phyloP scores from a whole-genome alignment of 2,888 invertebrate genomes.

The Halocaridina rubra region DNA sequence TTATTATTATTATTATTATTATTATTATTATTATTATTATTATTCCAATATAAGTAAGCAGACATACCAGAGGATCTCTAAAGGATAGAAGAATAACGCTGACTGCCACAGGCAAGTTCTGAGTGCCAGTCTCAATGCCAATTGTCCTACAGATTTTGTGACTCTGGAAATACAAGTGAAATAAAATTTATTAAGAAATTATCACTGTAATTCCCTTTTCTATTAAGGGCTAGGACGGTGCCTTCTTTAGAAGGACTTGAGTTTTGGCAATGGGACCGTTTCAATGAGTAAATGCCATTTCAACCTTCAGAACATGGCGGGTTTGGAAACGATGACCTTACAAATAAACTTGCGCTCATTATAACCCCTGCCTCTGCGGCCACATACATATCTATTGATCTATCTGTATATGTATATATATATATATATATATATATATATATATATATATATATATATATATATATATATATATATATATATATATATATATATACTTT shows the following conservation, averaged over 20 bases:
- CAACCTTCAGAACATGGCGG: neutral
- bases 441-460: neutral
- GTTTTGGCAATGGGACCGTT: neutral
- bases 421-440: neutral
- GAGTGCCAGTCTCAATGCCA: constrained; percentile 54
- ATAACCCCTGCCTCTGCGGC: neutral
- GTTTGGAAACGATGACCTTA: neutral
- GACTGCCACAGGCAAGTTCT: constrained; percentile 57
- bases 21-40: too few species aligned
- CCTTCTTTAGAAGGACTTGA: too few species aligned
- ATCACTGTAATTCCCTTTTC: too few species aligned
- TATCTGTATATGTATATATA: too few species aligned
- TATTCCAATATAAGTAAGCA: neutral
- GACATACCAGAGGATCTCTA: constrained; percentile 1
- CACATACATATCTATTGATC: too few species aligned
- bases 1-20: too few species aligned
- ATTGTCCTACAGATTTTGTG: constrained; percentile 46
- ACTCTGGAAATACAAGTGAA: constrained; percentile 28
- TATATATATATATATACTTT: too few species aligned
- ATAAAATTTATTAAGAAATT: neutral
- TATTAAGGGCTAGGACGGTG: too few species aligned
- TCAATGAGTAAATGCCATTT: neutral
- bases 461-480: neutral
- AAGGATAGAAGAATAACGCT: constrained; percentile 53
- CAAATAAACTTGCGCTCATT: neutral